Evolutionary conservation across 2,113 vertebrate genomes (phyloP).

Genomic region (Aldabrachelys gigantea): DNA sequence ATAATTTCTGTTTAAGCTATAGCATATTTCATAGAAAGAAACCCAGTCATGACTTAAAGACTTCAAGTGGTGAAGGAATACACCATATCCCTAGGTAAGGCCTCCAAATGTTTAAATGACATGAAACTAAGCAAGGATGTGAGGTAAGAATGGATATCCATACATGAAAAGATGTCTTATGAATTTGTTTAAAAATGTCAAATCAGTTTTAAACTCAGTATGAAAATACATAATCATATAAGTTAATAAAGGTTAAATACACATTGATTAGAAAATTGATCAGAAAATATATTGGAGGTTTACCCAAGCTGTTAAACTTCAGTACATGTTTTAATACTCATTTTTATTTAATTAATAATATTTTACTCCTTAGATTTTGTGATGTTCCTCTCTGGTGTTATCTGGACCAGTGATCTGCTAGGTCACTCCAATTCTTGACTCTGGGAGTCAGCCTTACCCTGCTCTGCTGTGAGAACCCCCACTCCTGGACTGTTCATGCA

Average conservation of each 20-base stretch:
- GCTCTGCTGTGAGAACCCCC: no score
- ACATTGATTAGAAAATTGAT: background rate
- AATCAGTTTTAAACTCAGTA: background rate
- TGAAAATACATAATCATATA: background rate
- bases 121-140: background rate
- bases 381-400: no score
- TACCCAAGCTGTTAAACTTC: background rate
- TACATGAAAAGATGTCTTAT: background rate
- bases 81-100: background rate
- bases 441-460: no score
- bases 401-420: no score
- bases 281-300: background rate
- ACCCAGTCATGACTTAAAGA: background rate
- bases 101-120: background rate
- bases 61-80: background rate
- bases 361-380: background rate
- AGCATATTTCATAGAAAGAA: background rate
- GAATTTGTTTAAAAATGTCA: background rate
- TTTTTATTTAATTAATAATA: background rate
- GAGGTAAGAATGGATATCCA: background rate
- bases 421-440: no score
- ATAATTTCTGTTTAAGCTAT: background rate
- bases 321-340: background rate
- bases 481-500: no score
- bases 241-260: background rate